Base-by-base conservation (phyloP, 2,113 vertebrate species). In the Myxocyprinus asiaticus region DNA sequence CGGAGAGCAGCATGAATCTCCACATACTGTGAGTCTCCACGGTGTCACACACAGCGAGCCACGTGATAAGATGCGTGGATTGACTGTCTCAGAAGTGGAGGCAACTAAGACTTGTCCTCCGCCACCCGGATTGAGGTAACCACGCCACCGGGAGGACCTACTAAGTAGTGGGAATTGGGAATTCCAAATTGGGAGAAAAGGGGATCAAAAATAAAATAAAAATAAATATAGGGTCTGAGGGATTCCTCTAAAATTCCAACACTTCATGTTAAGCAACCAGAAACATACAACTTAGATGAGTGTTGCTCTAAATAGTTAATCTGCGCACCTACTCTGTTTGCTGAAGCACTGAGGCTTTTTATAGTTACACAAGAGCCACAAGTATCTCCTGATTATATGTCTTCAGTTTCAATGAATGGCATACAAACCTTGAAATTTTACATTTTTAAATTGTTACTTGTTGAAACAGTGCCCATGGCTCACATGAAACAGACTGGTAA, bases 221-320 rank as follows among this genome's bases (percentile, higher is more conserved):
- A 33, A 33, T 33, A n/a, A n/a, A 33, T 33, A 33, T 33, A 33
- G 22, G 22, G 22, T 33, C 1, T n/a, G 22, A 33, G 22, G 58
- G 64, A 68, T 67, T 22, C 44, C 17, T 77, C n/a, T n/a, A n/a
- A n/a, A n/a, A n/a, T n/a, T n/a, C n/a, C n/a, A n/a, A n/a, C 9
- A 53, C 58, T 4, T 62, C 55, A 48, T 51, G 45, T 56, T 33
- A 33, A 33, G 22, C 22, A 72, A 56, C 5, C 42, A 55, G 22
- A 50, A 11, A 6, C 62, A 80, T 80, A 33, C 9, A 61, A 67
- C 65, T 74, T 80, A 67, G 50, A 79, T 45, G 53, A 79, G 22
- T 33, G 22, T 10, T 45, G 8, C n/a, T 65, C 58, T 79, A 50
- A 43, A 78, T 63, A 47, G 59, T 72, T 72, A 56, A 72, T 79